Evolutionary conservation across 2,888 invertebrate genomes (phyloP).

Genomic region (Scaptodrosophila latifasciaeformis): DNA sequence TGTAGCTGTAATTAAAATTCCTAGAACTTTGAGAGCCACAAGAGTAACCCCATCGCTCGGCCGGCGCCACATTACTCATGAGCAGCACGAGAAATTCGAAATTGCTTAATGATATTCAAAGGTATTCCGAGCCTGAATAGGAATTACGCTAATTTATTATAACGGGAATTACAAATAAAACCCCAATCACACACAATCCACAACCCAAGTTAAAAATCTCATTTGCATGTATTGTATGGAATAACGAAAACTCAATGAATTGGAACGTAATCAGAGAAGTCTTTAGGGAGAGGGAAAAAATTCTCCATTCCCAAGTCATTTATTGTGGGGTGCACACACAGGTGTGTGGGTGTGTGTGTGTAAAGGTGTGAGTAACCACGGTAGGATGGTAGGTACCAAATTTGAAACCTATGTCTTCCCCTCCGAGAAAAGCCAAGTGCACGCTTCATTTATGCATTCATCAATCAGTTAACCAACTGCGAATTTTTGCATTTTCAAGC

Average conservation of each 20-base stretch:
- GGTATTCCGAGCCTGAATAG: too few species aligned
- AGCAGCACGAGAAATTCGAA: conserved; percentile 9
- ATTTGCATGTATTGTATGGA: conserved; percentile 66
- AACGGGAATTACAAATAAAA: conserved; percentile 25
- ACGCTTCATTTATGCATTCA: conserved; percentile 72
- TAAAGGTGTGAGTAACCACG: too few species aligned
- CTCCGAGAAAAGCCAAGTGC: conserved; percentile 55
- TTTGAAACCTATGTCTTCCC: too few species aligned
- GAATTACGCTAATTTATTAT: conserved; percentile 64
- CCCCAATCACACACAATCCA: conserved; percentile 13
- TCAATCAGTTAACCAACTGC: conserved; percentile 73
- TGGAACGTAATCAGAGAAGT: conserved; percentile 48
- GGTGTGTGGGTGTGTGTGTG: too few species aligned
- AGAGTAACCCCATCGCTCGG: too few species aligned
- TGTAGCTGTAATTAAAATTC: too few species aligned
- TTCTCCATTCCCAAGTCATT: too few species aligned
- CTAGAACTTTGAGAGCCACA: too few species aligned
- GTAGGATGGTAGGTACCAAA: too few species aligned
- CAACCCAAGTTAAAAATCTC: conserved; percentile 47
- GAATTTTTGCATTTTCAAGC: conserved; percentile 66
- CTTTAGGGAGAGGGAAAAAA: too few species aligned
- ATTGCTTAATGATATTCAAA: neutral
- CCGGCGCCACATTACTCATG: conserved; percentile 56
- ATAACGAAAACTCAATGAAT: conserved; percentile 64
- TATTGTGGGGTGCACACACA: too few species aligned